These are phyloP conservation scores for Gallinago nigripennis DNA, from an alignment of 2,797 vertebrate species.

Conservation along the genomic window DNA sequence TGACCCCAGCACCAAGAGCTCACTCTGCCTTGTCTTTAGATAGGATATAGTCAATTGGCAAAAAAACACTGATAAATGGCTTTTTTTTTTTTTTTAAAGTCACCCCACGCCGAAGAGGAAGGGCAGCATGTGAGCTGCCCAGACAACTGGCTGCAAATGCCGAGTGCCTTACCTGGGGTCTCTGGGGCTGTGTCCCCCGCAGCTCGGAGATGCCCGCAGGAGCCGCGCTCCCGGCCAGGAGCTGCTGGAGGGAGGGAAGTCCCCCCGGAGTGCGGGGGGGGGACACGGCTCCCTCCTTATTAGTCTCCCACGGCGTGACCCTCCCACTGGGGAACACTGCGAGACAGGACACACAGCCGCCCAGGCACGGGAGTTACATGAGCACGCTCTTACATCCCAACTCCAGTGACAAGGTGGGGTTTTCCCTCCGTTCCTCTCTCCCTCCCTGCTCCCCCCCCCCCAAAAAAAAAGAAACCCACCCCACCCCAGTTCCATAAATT, in stretches of 20 bases:
- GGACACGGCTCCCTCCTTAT: conserved; percentile 93
- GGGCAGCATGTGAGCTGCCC: background rate
- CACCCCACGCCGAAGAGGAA: background rate
- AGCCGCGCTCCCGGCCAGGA: conserved; percentile 65
- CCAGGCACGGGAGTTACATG: conserved; percentile 19
- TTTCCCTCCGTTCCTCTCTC: background rate
- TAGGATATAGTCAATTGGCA: background rate
- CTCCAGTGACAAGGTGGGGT: background rate
- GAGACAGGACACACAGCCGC: conserved; percentile 69
- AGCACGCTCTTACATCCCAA: background rate
- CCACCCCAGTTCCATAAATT: conserved; percentile 11
- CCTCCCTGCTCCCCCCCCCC: fast-evolving
- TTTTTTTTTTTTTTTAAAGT: background rate
- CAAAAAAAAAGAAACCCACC: background rate
- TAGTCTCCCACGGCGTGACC: conserved; percentile 91
- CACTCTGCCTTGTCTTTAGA: background rate
- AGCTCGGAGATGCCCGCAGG: background rate
- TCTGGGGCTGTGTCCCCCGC: no score
- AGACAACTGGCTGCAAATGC: background rate
- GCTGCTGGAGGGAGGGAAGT: conserved; percentile 64
- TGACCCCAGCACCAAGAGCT: background rate
- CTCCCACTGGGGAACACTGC: conserved; percentile 90
- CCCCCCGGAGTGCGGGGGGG: conserved; percentile 83
- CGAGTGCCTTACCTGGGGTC: conserved; percentile 68
- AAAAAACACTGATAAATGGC: background rate